Evolutionary conservation across 2,113 vertebrate species (phyloP).

Genomic region (Microtus oregoni): DNA sequence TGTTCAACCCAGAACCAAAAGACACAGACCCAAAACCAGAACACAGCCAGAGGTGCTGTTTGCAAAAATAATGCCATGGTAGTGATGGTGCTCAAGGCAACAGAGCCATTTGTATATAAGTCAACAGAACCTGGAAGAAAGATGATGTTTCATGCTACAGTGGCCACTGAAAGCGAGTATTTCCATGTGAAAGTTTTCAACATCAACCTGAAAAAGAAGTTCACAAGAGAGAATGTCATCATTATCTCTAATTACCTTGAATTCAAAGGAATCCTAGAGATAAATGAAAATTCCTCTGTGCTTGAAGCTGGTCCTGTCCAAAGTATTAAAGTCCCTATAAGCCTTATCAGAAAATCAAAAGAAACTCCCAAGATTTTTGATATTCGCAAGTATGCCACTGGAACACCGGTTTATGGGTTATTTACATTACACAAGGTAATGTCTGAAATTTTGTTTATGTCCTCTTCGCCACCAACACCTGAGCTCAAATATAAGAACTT

Average conservation of each 20-base stretch:
- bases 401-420: slow-evolving; percentile 31
- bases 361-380: slow-evolving; percentile 16
- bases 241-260: neutral
- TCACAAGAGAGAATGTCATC: neutral
- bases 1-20: neutral
- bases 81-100: slow-evolving; percentile 38
- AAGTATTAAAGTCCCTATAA: neutral
- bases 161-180: slow-evolving; percentile 1
- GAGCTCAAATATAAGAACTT: neutral
- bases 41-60: accelerated
- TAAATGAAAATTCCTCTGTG: slow-evolving; percentile 19
- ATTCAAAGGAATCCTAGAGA: slow-evolving; percentile 38
- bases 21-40: neutral
- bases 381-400: neutral
- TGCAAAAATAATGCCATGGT: neutral
- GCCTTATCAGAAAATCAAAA: neutral
- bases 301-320: neutral
- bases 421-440: slow-evolving; percentile 56
- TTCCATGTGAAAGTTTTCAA: slow-evolving; percentile 66
- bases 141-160: slow-evolving; percentile 55
- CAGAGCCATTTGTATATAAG: slow-evolving; percentile 7
- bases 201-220: slow-evolving; percentile 4
- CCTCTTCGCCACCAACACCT: neutral
- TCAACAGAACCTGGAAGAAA: neutral
- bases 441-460: neutral